Conservation (phyloP, 2,113 vertebrate species). For the Pionites leucogaster region DNA sequence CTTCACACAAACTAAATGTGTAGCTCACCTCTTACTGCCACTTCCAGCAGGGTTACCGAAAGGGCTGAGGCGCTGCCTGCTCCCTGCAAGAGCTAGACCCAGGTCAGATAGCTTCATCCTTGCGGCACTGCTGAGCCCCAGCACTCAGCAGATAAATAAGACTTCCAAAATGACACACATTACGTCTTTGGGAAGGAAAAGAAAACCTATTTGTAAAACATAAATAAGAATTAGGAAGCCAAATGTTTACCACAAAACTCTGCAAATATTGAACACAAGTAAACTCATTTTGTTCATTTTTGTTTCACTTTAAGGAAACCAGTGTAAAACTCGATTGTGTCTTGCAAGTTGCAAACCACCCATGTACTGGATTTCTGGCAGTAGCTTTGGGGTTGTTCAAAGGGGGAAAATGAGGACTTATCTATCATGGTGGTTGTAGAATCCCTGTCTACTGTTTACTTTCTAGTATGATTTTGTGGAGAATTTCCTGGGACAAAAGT, state of each 20-base stretch:
- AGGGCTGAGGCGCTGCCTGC: not conserved
- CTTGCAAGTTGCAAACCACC: not conserved
- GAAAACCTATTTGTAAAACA: not conserved
- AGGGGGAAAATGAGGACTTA: conserved; percentile 7
- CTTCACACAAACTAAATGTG: not conserved
- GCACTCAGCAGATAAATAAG: not conserved
- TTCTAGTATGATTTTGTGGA: conserved; percentile 48
- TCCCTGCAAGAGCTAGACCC: not conserved
- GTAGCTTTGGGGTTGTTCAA: not conserved
- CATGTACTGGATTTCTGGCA: not conserved
- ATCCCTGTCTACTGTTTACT: conserved; percentile 42
- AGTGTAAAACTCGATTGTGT: not conserved
- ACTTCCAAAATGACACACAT: not conserved
- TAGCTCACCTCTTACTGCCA: not conserved
- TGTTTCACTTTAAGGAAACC: not conserved
- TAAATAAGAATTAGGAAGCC: not conserved
- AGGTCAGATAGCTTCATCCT: not conserved
- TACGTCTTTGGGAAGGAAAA: not conserved
- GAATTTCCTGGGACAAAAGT: conserved; percentile 49
- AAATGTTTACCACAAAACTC: not conserved
- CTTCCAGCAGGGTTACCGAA: not conserved
- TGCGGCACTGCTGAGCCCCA: not conserved
- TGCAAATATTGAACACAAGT: not conserved
- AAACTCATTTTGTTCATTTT: not conserved
- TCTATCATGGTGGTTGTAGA: not conserved